phyloP scores from a whole-genome alignment of 2,888 invertebrate genomes.

The Pheosia tremula region DNA sequence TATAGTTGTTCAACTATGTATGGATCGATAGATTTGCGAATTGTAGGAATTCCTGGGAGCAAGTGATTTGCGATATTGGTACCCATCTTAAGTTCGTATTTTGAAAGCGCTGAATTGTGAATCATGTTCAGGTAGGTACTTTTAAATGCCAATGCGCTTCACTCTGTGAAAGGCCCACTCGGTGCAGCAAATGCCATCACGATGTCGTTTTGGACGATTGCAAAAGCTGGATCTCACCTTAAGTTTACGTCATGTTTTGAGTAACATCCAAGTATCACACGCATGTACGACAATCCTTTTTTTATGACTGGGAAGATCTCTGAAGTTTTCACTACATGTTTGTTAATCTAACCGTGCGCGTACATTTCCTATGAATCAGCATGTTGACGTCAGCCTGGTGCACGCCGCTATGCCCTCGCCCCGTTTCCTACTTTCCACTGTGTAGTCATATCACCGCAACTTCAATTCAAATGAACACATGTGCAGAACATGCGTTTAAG shows the following conservation, averaged over 20 bases:
- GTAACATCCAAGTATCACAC: slow-evolving; percentile 11
- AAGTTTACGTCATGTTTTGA: slow-evolving; percentile 22
- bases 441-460: slow-evolving; percentile 40
- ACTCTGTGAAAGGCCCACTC: slow-evolving; percentile 64
- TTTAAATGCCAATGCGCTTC: slow-evolving; percentile 66
- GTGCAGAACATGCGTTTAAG: slow-evolving; percentile 31
- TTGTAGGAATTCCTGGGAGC: slow-evolving; percentile 1
- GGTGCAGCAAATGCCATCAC: slow-evolving; percentile 69
- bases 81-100: slow-evolving; percentile 5
- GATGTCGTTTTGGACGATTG: slow-evolving; percentile 61
- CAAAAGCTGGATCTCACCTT: slow-evolving; percentile 47
- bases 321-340: slow-evolving; percentile 33
- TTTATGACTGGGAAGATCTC: neutral
- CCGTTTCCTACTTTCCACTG: slow-evolving; percentile 57
- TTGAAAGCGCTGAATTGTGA: slow-evolving; percentile 40
- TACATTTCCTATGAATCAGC: slow-evolving; percentile 44
- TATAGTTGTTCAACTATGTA: too few species aligned
- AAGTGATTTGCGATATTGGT: neutral
- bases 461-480: slow-evolving; percentile 38
- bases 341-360: slow-evolving; percentile 28
- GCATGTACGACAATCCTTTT: neutral
- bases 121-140: slow-evolving; percentile 51
- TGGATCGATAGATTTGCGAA: too few species aligned
- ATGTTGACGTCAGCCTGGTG: slow-evolving; percentile 39
- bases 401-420: slow-evolving; percentile 40